Conservation (phyloP, 2,113 vertebrate species). For the Electrona antarctica region DNA sequence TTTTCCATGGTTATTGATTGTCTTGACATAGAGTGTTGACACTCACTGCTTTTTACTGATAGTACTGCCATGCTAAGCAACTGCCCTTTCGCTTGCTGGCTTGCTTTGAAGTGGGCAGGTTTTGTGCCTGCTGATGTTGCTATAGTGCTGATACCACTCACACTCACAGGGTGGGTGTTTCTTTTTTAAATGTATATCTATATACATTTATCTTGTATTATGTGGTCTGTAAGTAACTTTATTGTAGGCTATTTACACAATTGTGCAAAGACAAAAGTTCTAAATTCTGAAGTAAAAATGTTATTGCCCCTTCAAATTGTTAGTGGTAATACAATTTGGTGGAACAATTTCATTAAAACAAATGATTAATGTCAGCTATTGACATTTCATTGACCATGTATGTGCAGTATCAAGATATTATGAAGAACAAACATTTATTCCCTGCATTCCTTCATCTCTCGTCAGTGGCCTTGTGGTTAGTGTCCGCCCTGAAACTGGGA, state of each 20-base stretch:
- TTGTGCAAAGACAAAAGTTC: background rate
- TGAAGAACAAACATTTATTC: no score
- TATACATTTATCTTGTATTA: background rate
- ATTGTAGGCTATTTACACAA: background rate
- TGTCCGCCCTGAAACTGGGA: no score
- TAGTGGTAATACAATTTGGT: no score
- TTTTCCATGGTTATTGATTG: constrained; percentile 52
- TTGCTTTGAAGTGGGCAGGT: constrained; percentile 1
- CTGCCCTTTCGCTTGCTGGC: constrained; percentile 13
- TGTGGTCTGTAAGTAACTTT: background rate
- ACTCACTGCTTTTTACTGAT: constrained; percentile 34
- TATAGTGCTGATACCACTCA: background rate
- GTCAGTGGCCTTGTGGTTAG: no score
- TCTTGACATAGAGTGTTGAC: constrained; percentile 25
- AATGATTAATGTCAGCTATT: background rate
- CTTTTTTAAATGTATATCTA: background rate
- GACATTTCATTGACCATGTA: background rate
- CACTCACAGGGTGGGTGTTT: background rate
- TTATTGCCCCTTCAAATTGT: no score
- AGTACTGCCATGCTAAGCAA: constrained; percentile 23
- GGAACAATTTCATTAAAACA: no score
- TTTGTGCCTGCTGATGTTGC: background rate
- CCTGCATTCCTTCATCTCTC: no score
- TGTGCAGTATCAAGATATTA: no score
- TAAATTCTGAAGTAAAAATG: no score